phyloP scores from a whole-genome alignment of 1,140 invertebrate genomes.

The Battus philenor region DNA sequence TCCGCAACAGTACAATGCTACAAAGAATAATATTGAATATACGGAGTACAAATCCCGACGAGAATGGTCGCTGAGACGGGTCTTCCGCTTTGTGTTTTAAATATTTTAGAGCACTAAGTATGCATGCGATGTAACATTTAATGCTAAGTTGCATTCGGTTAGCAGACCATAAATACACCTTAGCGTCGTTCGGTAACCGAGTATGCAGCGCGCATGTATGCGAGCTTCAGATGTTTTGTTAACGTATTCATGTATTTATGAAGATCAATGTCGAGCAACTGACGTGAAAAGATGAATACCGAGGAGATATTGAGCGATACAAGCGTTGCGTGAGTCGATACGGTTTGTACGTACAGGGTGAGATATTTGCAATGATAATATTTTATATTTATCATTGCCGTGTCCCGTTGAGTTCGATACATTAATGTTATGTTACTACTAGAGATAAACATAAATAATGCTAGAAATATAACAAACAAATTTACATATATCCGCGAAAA shows the following conservation, averaged over 20 bases:
- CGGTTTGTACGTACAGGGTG: not conserved
- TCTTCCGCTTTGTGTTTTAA: constrained; percentile 7
- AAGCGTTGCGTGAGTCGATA: constrained; percentile 8
- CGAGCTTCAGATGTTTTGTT: constrained; percentile 31
- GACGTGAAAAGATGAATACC: constrained; percentile 11
- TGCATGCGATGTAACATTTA: constrained; percentile 24
- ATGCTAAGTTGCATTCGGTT: constrained; percentile 34
- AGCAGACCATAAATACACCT: constrained; percentile 41
- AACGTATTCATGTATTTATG: constrained; percentile 32
- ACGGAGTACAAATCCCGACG: no score
- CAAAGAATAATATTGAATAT: no score
- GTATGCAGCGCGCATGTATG: constrained; percentile 32
- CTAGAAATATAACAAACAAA: no score
- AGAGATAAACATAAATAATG: no score
- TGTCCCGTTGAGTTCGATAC: no score
- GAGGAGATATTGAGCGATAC: no score
- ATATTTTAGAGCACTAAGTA: constrained; percentile 20
- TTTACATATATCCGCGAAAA: no score
- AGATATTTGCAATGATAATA: not conserved
- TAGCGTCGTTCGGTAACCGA: constrained; percentile 30
- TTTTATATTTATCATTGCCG: not conserved
- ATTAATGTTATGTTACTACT: no score
- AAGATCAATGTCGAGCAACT: constrained; percentile 17
- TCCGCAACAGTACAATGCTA: no score
- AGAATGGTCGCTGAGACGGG: not conserved